Conservation (phyloP, 2,797 vertebrate genomes). For the Sebastes umbrosus region DNA sequence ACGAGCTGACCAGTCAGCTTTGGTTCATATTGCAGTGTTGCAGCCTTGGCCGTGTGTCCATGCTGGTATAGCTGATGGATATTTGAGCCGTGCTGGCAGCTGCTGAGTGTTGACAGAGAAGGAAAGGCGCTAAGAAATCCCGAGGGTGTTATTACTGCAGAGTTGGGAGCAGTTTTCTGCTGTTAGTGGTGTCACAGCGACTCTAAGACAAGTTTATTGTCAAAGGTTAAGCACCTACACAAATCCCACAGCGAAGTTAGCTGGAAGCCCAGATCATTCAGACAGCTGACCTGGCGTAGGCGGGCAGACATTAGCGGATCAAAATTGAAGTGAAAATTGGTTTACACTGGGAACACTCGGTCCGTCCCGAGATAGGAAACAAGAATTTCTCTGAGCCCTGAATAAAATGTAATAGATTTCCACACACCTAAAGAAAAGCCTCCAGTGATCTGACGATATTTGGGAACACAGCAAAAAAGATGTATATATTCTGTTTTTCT, state of each 20-base stretch:
- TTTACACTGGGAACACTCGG: background rate
- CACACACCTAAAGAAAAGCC: background rate
- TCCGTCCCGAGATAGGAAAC: background rate
- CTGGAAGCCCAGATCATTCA: background rate
- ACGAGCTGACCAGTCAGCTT: slow-evolving; percentile 52
- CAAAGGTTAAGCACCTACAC: slow-evolving; percentile 76
- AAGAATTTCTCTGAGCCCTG: background rate
- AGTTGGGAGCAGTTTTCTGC: slow-evolving; percentile 68
- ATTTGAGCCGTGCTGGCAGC: slow-evolving; percentile 78
- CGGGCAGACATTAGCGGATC: slow-evolving; percentile 14
- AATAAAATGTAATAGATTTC: slow-evolving; percentile 1
- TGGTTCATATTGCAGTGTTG: slow-evolving; percentile 65
- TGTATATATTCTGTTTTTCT: background rate
- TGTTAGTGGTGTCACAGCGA: slow-evolving; percentile 59
- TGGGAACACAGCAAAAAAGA: slow-evolving; percentile 24
- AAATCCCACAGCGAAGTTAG: slow-evolving; percentile 36
- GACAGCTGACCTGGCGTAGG: slow-evolving; percentile 14
- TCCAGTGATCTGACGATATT: slow-evolving; percentile 1
- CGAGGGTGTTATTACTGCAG: slow-evolving; percentile 73
- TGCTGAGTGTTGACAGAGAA: slow-evolving; percentile 79
- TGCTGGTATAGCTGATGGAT: slow-evolving; percentile 64
- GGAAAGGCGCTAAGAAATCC: slow-evolving; percentile 77
- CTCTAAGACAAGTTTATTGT: slow-evolving; percentile 67
- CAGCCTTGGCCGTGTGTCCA: slow-evolving; percentile 37
- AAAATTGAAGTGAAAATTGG: slow-evolving; percentile 1